Percentiles rank a stretch among this genome's conserved stretches.
phyloP scores from a whole-genome alignment of 2,113 vertebrate species.

The Xenopus tropicalis region DNA sequence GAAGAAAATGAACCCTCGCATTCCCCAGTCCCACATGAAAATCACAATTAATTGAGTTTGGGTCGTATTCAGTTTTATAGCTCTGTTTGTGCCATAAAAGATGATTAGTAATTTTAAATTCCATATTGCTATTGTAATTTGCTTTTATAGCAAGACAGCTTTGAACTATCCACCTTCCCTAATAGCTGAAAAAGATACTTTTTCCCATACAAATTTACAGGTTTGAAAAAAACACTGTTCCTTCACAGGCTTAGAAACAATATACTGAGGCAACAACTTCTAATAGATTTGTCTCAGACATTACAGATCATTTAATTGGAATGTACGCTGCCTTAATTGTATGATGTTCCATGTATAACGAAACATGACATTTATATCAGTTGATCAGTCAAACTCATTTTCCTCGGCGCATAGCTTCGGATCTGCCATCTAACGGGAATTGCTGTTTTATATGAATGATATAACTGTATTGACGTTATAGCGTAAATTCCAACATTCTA shows the following conservation, averaged over 20 bases:
- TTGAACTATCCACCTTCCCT: constrained; percentile 39
- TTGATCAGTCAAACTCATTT: constrained; percentile 28
- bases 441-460: background rate
- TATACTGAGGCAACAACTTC: background rate
- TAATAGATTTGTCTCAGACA: constrained; percentile 28
- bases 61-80: constrained; percentile 27
- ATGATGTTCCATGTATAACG: constrained; percentile 2
- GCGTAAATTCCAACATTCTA: no score
- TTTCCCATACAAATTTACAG: constrained; percentile 20
- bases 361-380: constrained; percentile 24
- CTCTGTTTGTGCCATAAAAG: constrained; percentile 41
- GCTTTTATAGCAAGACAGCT: constrained; percentile 34
- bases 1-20: constrained; percentile 11
- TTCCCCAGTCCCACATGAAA: constrained; percentile 13
- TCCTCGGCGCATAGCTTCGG: background rate
- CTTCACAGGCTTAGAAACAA: background rate
- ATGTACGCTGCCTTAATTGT: constrained; percentile 28
- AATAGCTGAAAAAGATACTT: constrained; percentile 23
- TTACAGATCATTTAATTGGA: constrained; percentile 32
- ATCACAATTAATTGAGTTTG: constrained; percentile 38
- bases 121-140: constrained; percentile 45
- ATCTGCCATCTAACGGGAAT: constrained; percentile 8
- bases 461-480: background rate
- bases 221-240: background rate
- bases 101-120: constrained; percentile 43